Percentiles rank a stretch among this genome's conserved stretches.
Conservation (phyloP, 2,797 vertebrate species). For the Gadopsis bispinosus region DNA sequence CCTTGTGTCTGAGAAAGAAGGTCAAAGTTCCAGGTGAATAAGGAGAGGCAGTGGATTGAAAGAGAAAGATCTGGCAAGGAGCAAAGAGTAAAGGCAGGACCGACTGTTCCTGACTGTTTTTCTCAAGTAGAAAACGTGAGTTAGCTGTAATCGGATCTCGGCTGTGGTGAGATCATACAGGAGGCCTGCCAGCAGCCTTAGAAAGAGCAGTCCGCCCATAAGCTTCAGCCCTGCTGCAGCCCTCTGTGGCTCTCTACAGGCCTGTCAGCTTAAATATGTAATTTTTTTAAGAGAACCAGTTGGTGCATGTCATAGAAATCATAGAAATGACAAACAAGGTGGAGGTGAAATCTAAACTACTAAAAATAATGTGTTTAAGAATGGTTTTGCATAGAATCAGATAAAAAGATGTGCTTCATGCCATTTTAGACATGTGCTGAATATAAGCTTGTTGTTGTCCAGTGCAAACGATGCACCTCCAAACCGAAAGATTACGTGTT, state of each 20-base stretch:
- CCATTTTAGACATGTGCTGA: background rate
- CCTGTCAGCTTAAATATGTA: slow-evolving; percentile 48
- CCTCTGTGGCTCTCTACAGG: slow-evolving; percentile 47
- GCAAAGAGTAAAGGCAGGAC: slow-evolving; percentile 42
- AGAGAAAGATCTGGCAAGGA: slow-evolving; percentile 22
- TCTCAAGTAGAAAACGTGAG: slow-evolving; percentile 75
- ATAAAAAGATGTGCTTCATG: background rate
- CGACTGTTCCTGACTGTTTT: slow-evolving; percentile 65
- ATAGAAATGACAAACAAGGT: slow-evolving; percentile 22
- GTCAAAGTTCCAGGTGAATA: slow-evolving; percentile 17
- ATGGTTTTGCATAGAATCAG: background rate
- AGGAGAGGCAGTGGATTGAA: slow-evolving; percentile 7
- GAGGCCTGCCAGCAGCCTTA: slow-evolving; percentile 72
- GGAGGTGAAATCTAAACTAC: slow-evolving; percentile 12
- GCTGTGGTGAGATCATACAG: slow-evolving; percentile 80
- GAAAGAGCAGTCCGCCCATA: slow-evolving; percentile 68
- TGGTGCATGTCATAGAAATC: slow-evolving; percentile 17
- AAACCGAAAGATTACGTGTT: background rate
- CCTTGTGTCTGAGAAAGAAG: slow-evolving; percentile 41
- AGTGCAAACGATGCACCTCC: background rate
- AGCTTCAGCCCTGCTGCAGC: slow-evolving; percentile 48
- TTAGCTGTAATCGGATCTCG: slow-evolving; percentile 81
- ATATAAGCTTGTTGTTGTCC: background rate
- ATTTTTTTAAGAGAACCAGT: slow-evolving; percentile 36
- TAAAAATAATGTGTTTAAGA: background rate